Evolutionary conservation across 1,140 invertebrate species (phyloP).

Genomic region (Drosophila arawakana): DNA sequence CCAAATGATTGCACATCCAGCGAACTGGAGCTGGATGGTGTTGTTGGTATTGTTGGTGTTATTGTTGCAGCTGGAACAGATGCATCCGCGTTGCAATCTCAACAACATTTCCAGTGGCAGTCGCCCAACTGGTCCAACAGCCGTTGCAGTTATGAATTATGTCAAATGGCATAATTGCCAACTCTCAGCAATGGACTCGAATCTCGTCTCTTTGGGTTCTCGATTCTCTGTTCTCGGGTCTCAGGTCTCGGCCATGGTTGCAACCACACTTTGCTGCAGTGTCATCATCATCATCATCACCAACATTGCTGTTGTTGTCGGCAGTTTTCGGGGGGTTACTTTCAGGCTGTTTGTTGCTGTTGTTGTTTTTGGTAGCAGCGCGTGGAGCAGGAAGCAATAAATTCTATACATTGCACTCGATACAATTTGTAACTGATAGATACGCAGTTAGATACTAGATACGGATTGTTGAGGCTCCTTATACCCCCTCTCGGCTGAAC

Average conservation of each 20-base stretch:
- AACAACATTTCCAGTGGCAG: slow-evolving; percentile 12
- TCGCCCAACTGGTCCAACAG: slow-evolving; percentile 20
- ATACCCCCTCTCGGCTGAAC: slow-evolving; percentile 14
- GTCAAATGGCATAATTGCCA: slow-evolving; percentile 82
- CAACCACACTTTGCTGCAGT: slow-evolving; percentile 13
- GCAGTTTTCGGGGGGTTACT: slow-evolving; percentile 36
- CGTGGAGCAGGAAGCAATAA: slow-evolving; percentile 78
- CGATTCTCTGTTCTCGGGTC: slow-evolving; percentile 4
- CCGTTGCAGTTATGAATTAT: slow-evolving; percentile 78
- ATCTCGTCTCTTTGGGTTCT: slow-evolving; percentile 8
- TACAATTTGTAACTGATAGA: slow-evolving; percentile 79
- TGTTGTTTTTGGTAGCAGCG: slow-evolving; percentile 12
- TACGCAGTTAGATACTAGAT: slow-evolving; percentile 46
- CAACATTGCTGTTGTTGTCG: slow-evolving; percentile 28
- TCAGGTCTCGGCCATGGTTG: slow-evolving; percentile 9
- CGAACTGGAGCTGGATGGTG: slow-evolving; percentile 22
- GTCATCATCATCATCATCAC: slow-evolving; percentile 22
- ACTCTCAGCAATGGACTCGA: slow-evolving; percentile 40
- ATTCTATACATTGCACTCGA: slow-evolving; percentile 79
- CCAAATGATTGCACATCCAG: slow-evolving; percentile 47
- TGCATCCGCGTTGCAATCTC: slow-evolving; percentile 55
- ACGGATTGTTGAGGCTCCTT: slow-evolving; percentile 22
- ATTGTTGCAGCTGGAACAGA: slow-evolving; percentile 29
- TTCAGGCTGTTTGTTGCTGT: slow-evolving; percentile 17
- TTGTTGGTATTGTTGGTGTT: slow-evolving; percentile 13